Evolutionary conservation across 2,888 invertebrate genomes (phyloP), one percentile per base, ranked within the genome.

Genomic region (Noctua janthe): DNA sequence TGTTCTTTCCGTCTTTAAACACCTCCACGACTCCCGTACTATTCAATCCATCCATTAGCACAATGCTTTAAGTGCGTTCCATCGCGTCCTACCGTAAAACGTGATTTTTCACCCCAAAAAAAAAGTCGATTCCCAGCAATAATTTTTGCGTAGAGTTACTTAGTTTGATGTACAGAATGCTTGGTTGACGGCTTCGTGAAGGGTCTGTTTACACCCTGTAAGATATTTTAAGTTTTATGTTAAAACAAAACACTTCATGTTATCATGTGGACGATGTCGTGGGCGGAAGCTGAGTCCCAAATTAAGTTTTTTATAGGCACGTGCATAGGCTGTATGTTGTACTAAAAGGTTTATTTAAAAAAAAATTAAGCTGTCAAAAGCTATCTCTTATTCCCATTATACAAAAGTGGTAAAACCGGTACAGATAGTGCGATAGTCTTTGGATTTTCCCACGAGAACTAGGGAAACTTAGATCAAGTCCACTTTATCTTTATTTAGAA

Each of bases 361-460:
- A 71, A 51, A 71, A 49, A 29, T 29, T 15, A 17, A 35, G 13
- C 10, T 35, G 29, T 81, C 15, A 85, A 81, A 72, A 43, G n/a
- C 49, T 59, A 47, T 54, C 43, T 86, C 86, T 67, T 71, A 69
- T 59, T 56, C 17, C 56, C 20, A 76, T 62, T 59, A 77, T 51
- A 49, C 13, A 87, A 84, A 84, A 84, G 80, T 80, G n/a, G 74
- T 49, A n/a, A 62, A 79, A 66, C 88, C 13, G 17, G 85, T 29
- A 23, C 23, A 74, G 29, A 49, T 29, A 54, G 23, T 43, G 13
- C 23, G 66, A 54, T 35, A 17, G 62, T 47, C 67, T 35, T 23
- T 70, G 59, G 47, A 70, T 66, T 86, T 85, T 85, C 85, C 81
- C 86, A 88, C 76, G 88, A 88, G 85, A 88, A 77, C 88, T 74